These are phyloP conservation scores for Toxotes chatareus DNA, from an alignment of 2,113 vertebrate genomes.

Conservation along the genomic window DNA sequence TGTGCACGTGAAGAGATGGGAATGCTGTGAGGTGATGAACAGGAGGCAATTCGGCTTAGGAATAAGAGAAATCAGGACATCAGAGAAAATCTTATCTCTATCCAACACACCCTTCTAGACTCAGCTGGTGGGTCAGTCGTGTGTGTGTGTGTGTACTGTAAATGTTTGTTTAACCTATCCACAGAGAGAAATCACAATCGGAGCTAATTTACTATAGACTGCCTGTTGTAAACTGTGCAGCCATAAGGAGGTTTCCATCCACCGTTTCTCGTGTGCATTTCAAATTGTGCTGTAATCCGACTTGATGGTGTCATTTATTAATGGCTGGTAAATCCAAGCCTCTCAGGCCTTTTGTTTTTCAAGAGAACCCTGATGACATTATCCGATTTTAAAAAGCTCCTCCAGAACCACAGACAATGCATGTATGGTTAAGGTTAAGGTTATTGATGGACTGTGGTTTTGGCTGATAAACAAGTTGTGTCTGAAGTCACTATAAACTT, in stretches of 20 bases:
- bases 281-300: too few relatives aligned
- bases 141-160: constrained; percentile 26
- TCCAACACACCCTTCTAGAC: constrained; percentile 67
- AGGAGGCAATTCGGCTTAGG: constrained; percentile 51
- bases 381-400: too few relatives aligned
- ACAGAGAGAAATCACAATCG: constrained; percentile 29
- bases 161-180: constrained; percentile 7
- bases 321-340: too few relatives aligned
- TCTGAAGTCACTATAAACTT: too few relatives aligned
- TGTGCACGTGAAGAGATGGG: background rate
- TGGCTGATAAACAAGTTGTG: too few relatives aligned
- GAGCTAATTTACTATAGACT: constrained; percentile 20
- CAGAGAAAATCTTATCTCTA: constrained; percentile 75
- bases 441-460: too few relatives aligned
- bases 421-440: too few relatives aligned
- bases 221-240: background rate
- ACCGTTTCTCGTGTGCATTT: too few relatives aligned
- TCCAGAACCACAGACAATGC: too few relatives aligned
- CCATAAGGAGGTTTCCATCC: background rate
- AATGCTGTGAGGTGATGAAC: constrained; percentile 21
- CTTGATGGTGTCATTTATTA: too few relatives aligned
- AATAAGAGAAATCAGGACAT: constrained; percentile 68
- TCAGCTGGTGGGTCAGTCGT: constrained; percentile 47
- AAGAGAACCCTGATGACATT: too few relatives aligned
- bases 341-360: too few relatives aligned